Evolutionary conservation across 2,113 vertebrate species (phyloP), one percentile per base, ranked within the genome.

Genomic region (Lepisosteus oculatus): DNA sequence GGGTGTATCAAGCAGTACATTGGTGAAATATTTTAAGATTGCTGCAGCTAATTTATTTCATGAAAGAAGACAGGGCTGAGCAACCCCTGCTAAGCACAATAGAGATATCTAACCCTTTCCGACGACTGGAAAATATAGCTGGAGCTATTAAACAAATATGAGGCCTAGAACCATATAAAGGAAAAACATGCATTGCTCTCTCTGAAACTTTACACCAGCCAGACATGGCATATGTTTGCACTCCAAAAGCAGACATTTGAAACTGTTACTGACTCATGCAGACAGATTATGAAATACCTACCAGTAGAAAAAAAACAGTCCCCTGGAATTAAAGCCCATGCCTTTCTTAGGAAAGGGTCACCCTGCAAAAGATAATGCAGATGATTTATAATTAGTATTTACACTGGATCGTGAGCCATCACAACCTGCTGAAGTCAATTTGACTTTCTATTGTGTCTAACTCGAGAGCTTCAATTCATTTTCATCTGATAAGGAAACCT

Each of bases 81-180:
- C 9, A 9, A 51, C 47, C 47, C 47, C 9, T 9, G 47, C 5
- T 6, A 59, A 13, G 8, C n/a, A 14, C 55, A 9, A 3, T 8
- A 8, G 42, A 43, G n/a, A 64, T 64, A 43, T 17, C 17, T 64
- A 56, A 44, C 61, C 61, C 55, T 56, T 67, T 67, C 56, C 43
- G 59, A 59, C 68, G 41, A 70, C 45, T 55, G 77, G 62, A 68
- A 74, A 65, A 64, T 69, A 8, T 43, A 65, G 64, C 65, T 59
- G 68, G 61, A 51, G 29, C 63, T 42, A 43, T 61, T 62, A 75
- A 75, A 65, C 72, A 73, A 77, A 76, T 77, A 77, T 79, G 75
- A 72, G 66, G 61, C 64, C 41, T 43, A 59, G 71, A 79, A 64
- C 72, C 77, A 85, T 84, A 84, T 84, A 84, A 86, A 83, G 72